Base-by-base conservation (phyloP, 2,888 invertebrate species). In the Drosophila macrospina region DNA sequence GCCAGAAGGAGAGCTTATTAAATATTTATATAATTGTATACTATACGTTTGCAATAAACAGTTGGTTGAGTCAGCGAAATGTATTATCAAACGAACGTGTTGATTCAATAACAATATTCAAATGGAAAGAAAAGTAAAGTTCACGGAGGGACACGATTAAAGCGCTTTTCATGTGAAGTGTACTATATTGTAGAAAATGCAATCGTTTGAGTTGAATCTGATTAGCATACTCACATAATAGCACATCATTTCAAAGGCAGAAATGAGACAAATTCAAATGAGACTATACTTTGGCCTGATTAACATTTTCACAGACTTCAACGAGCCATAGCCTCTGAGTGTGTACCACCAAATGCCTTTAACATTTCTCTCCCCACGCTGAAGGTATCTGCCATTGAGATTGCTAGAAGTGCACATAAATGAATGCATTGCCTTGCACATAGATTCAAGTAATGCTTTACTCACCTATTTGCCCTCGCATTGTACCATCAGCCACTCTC, bases 401-500 rank as follows among this genome's bases (percentile, higher is more conserved):
- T 77, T 77, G 11, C 77, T 77, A 7, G 4, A 30, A 6, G 10
- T 8, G 10, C 1, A 52, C 15, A 20, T 15, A 30, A 13, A 34
- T 26, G 6, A 10, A 15, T 10, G 6, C 6, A 26, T 0, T 7
- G 2, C 6, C 1, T 6, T 7, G 5, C 7, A n/a, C 10, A 50
- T 16, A 13, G 0, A 13, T 0, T 32, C 7, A 24, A 5, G 5
- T 24, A 6, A 1, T 24, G 8, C 0, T 28, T 37, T 8, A 36
- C 47, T 6, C 20, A 78, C 78, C 78, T 73, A 41, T 78, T 67
- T 11, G 65, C 30, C 34, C 61, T 39, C 24, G 26, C 64, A 10
- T 59, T 59, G 30, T 44, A 78, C 78, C 78, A 78, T 73, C 78
- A 69, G 0, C 64, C 78, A 20, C 78, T 73, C 16, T 45, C 45